phyloP scores from a whole-genome alignment of 2,113 vertebrate species.

The Labeo catla region DNA sequence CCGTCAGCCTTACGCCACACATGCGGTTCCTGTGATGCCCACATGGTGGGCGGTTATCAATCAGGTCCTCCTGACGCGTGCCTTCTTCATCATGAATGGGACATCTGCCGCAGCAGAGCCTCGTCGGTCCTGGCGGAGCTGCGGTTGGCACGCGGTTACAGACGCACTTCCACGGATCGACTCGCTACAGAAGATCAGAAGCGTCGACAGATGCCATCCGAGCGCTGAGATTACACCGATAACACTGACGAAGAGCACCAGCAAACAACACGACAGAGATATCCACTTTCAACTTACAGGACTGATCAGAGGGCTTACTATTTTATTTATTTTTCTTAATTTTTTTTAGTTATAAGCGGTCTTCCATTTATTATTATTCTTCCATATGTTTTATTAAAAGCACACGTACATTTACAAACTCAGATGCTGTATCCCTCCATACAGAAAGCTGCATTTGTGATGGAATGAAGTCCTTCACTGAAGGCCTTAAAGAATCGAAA shows the following conservation, averaged over 20 bases:
- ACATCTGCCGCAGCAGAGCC: constrained; percentile 56
- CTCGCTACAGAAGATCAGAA: neutral
- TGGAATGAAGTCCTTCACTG: neutral
- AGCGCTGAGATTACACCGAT: no score
- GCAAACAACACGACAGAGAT: neutral
- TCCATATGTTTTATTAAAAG: neutral
- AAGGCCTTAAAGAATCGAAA: neutral
- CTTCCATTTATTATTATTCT: neutral
- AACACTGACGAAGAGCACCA: no score
- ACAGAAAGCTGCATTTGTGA: neutral
- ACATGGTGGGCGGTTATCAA: constrained; percentile 52
- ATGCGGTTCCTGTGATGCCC: constrained; percentile 24
- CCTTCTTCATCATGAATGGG: constrained; percentile 49
- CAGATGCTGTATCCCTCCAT: no score
- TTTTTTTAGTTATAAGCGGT: no score
- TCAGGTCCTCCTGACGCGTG: constrained; percentile 43
- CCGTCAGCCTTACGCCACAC: neutral
- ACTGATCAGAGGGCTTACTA: neutral
- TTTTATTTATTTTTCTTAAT: no score
- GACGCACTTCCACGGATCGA: neutral
- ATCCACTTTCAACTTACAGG: neutral
- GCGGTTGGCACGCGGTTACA: no score
- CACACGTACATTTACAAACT: neutral
- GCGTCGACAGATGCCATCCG: no score
- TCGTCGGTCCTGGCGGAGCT: no score